phyloP scores from a whole-genome alignment of 2,113 vertebrate genomes.

The Lasiurus cinereus region DNA sequence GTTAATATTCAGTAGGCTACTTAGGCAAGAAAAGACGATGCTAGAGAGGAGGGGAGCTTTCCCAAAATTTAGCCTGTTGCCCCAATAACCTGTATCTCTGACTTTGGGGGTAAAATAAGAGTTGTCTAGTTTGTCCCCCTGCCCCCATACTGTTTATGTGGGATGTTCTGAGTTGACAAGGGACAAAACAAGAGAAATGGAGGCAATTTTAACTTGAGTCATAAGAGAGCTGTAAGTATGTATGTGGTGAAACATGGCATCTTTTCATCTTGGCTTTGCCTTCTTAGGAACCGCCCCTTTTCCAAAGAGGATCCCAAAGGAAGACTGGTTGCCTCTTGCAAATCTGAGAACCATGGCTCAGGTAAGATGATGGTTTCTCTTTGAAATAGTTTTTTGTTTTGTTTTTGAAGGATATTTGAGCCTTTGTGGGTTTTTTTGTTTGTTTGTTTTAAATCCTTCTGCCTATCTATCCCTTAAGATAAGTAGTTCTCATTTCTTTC shows the following conservation, averaged over 20 bases:
- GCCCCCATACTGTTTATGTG: background rate
- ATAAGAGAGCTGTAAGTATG: background rate
- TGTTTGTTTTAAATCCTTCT: background rate
- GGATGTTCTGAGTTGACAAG: background rate
- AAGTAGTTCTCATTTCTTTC: background rate
- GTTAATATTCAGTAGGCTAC: background rate
- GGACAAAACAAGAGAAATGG: background rate
- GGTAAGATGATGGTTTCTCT: conserved; percentile 67
- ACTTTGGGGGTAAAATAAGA: background rate
- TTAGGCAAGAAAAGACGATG: conserved; percentile 15
- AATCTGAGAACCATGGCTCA: conserved; percentile 75
- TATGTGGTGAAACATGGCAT: conserved; percentile 9
- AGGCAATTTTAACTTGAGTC: background rate
- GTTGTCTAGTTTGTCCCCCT: background rate
- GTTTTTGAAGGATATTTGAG: background rate
- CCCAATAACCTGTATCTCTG: background rate
- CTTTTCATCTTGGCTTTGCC: conserved; percentile 38
- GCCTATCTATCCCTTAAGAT: background rate
- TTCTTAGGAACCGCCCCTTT: conserved; percentile 57
- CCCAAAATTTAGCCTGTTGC: background rate
- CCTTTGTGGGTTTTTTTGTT: background rate
- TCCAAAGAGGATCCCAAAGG: conserved; percentile 54
- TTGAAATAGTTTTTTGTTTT: background rate
- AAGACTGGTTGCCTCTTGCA: conserved; percentile 46
- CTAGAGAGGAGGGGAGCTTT: background rate